These are phyloP conservation scores for Zelleria hepariella DNA, from an alignment of 2,888 invertebrate species.

Conservation along the genomic window DNA sequence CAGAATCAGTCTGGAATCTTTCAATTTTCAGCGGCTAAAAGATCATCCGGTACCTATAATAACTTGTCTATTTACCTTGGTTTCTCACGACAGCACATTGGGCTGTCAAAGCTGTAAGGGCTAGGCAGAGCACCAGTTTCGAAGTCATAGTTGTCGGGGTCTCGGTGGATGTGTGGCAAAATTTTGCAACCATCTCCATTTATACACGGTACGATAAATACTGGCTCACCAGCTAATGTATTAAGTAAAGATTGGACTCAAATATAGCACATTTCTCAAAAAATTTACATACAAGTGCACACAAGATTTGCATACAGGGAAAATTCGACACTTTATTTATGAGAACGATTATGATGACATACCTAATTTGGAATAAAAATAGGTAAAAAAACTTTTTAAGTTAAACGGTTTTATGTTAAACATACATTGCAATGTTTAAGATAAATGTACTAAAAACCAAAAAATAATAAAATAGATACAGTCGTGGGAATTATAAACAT, in stretches of 20 bases:
- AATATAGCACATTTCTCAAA: slow-evolving; percentile 25
- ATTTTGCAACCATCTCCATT: not conserved
- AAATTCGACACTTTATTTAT: not conserved
- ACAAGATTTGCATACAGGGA: slow-evolving; percentile 17
- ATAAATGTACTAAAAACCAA: too few species aligned
- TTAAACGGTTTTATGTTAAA: too few species aligned
- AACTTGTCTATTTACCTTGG: not conserved
- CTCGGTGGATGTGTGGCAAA: not conserved
- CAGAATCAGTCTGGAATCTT: too few species aligned
- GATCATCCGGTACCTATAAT: slow-evolving; percentile 21
- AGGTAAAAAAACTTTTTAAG: too few species aligned
- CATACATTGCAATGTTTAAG: too few species aligned
- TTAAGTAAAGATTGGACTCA: slow-evolving; percentile 24
- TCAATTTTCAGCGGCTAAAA: too few species aligned
- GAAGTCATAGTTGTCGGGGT: not conserved
- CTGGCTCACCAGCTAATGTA: slow-evolving; percentile 19
- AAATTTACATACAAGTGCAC: slow-evolving; percentile 29
- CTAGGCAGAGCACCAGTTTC: slow-evolving; percentile 19
- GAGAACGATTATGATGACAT: too few species aligned
- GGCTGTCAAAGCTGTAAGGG: slow-evolving; percentile 21
- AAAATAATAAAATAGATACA: too few species aligned
- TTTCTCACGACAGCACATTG: slow-evolving; percentile 25
- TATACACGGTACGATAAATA: not conserved
- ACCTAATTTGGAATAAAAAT: too few species aligned
- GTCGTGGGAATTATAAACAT: too few species aligned